These are phyloP conservation scores for Glaucidium brasilianum DNA, from an alignment of 2,113 vertebrate genomes.

Conservation along the genomic window DNA sequence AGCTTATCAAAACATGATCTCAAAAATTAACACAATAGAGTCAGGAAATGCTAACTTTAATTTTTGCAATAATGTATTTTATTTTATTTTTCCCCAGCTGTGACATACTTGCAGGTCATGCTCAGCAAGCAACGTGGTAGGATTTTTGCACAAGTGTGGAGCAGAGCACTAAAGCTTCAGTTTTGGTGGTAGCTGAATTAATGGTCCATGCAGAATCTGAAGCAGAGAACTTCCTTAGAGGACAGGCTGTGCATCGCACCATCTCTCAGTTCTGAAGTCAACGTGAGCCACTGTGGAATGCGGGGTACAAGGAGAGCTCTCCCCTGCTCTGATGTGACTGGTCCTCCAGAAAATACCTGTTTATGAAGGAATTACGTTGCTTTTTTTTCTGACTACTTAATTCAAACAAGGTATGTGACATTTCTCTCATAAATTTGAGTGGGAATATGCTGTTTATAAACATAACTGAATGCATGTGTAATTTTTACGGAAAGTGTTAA, in stretches of 20 bases:
- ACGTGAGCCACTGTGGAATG: accelerated
- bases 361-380: not conserved
- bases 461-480: not conserved
- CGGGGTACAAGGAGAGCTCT: not conserved
- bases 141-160: not conserved
- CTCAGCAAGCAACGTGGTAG: not conserved
- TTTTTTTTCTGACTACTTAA: not conserved
- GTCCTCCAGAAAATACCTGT: not conserved
- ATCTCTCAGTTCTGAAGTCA: not conserved
- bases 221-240: not conserved
- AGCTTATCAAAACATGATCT: not conserved
- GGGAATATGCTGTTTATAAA: not conserved
- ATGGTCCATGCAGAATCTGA: not conserved
- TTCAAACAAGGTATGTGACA: not conserved
- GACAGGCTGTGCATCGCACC: not conserved
- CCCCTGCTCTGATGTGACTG: not conserved
- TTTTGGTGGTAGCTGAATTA: not conserved
- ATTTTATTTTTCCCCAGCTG: not conserved
- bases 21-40: not conserved
- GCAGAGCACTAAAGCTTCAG: not conserved
- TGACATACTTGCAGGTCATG: not conserved
- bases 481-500: not conserved
- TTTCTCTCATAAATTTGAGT: not conserved
- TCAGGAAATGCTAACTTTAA: not conserved
- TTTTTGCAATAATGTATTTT: not conserved